Base-by-base conservation (phyloP, 2,113 vertebrate genomes). In the Leucosticte australis region DNA sequence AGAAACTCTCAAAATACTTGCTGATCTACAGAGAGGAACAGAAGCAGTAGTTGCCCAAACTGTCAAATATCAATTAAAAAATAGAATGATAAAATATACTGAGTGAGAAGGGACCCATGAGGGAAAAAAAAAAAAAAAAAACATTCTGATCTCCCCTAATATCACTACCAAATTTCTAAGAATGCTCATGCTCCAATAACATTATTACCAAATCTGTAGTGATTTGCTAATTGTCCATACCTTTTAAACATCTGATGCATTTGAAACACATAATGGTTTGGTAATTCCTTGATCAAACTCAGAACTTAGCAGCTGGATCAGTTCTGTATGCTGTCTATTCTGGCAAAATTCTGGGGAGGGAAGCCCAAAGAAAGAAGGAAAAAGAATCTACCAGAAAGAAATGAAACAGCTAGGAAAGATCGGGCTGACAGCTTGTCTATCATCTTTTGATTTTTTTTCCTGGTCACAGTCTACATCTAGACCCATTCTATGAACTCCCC, bases 401-500 rank as follows among this genome's bases (percentile, higher is more conserved):
- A 62, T 47, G 9, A 95, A 92, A 80, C 8, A 14, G 23, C 63
- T 94, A 53, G 93, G 47, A 86, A 92, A 92, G 63, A 96, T 64
- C 15, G 62, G 28, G 30, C 37, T 78, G 83, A 90, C 94, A 86
- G 63, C 64, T 90, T 97, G 83, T 92, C 93, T 94, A 87, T 96
- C 89, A 95, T 35, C 9, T 65, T 91, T 65, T 30, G 20, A 15
- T 67, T 53, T 79, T 83, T 83, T 95, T 82, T 93, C 87, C 87
- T 69, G 49, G 37, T 83, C 80, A 93, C 37, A 74, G 55, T 21
- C 89, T 91, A 63, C 6, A 85, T 79, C 81, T 68, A 95, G 59
- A 93, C 44, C 63, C 47, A 49, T 85, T 91, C 95, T 90, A 90
- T 69, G 85, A 97, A 97, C 91, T 94, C 77, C 89, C 87, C 33